Conservation (phyloP, 2,113 vertebrate species). For the Ceratotherium simum region DNA sequence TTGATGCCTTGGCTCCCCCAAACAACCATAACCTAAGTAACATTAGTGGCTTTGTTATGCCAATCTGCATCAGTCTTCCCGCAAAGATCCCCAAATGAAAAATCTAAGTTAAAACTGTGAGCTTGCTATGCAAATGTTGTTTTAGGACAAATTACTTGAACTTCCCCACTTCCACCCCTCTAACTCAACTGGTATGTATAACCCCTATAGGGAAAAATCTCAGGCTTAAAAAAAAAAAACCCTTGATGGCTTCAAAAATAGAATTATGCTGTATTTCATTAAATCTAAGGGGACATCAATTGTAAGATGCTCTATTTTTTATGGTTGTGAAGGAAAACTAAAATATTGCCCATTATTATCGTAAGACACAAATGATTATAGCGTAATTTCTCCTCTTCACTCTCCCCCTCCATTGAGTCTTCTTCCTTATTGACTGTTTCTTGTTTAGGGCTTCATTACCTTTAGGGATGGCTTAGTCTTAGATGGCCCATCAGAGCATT, state of each 20-base stretch:
- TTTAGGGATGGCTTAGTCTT: neutral
- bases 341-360: neutral
- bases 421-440: neutral
- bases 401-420: neutral
- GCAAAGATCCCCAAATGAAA: neutral
- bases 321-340: neutral
- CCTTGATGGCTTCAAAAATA: neutral
- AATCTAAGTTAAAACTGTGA: neutral
- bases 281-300: neutral
- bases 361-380: neutral
- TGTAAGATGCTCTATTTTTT: neutral
- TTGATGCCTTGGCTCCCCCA: neutral
- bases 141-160: neutral
- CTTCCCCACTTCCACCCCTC: neutral
- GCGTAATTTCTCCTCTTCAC: neutral
- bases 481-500: neutral
- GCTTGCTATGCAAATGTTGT: neutral
- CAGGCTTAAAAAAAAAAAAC: neutral
- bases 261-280: neutral
- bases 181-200: neutral
- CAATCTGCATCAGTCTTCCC: neutral
- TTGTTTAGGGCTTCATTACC: neutral
- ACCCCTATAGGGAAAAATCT: neutral
- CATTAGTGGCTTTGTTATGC: neutral
- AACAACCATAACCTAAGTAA: neutral